Conservation (phyloP, 2,113 vertebrate genomes). For the Caranx melampygus region DNA sequence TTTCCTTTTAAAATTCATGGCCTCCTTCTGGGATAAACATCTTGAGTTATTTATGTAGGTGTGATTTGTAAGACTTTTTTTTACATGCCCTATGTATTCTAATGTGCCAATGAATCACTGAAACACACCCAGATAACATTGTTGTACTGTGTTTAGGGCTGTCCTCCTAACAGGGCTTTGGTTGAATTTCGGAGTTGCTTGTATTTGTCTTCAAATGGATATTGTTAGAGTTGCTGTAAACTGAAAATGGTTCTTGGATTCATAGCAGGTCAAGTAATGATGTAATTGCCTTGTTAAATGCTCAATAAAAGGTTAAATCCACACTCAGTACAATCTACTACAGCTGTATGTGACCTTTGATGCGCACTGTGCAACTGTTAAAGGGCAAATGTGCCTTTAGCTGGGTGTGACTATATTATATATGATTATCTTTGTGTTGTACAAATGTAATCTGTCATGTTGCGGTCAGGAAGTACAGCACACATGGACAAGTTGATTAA, state of each 20-base stretch:
- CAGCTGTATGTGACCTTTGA: constrained; percentile 30
- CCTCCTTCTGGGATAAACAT: background rate
- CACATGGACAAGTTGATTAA: background rate
- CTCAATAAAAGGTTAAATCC: constrained; percentile 45
- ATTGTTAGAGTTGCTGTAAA: constrained; percentile 15
- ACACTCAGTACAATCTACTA: constrained; percentile 4
- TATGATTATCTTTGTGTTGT: background rate
- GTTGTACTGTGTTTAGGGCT: background rate
- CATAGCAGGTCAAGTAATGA: constrained; percentile 29
- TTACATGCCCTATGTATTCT: background rate
- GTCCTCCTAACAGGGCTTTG: background rate
- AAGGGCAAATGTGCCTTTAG: constrained; percentile 31
- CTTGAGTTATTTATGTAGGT: background rate
- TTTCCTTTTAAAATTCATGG: background rate
- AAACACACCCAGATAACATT: constrained; percentile 16
- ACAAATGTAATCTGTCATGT: background rate
- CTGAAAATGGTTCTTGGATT: constrained; percentile 21
- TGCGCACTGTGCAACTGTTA: background rate
- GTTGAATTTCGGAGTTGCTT: background rate
- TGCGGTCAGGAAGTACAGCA: background rate
- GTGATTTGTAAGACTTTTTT: background rate
- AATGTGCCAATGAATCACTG: background rate
- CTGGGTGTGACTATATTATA: background rate
- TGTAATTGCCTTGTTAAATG: constrained; percentile 29
- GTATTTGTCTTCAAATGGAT: constrained; percentile 12